Base-by-base conservation (phyloP, 2,113 vertebrate genomes). In the Lucifuga dentata region DNA sequence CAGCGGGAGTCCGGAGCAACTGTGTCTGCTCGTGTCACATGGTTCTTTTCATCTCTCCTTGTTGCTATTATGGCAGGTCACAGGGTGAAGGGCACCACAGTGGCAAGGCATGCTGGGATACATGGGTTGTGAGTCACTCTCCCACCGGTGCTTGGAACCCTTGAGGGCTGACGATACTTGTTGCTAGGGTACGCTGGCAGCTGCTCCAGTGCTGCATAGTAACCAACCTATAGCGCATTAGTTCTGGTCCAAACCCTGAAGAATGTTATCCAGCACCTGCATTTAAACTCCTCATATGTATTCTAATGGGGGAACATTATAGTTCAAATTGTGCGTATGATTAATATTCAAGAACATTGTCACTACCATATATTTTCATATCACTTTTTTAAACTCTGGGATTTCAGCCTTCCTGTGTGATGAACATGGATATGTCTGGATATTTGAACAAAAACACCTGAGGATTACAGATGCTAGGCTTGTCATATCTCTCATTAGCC, bases 41-140 rank as follows among this genome's bases (percentile, higher is more conserved):
- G 85, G 62, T 35, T 48, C 82, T 73, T 91, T 91, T 92, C 77
- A 91, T 90, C 89, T 89, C 86, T 59, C 76, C 68, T 55, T 61
- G 85, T 76, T 2, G 79, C 87, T 85, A 85, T 91, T 86, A 72
- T 76, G 73, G 57, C 68, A 46, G 91, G 86, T 89, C 88, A 78
- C 33, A 36, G 71, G 81, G 80, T 88, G 85, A 78, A 88, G 83
- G 88, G 84, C 75, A 29, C 69, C 86, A 69, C 79, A 10, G 85
- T 72, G 86, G 84, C 81, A 89, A 80, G 57, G 91, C 91, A 92
- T 90, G 89, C 92, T 92, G 91, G 88, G 89, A 93, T 75, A 89
- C 87, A 90, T 67, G 88, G 78, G 60, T 84, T 67, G 62, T 60
- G 80, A 81, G 81, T 83, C 80, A 60, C 74, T 79, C 63, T 83